A percentile compares a stretch with the other conserved stretches of the same genome.
These are phyloP conservation scores for Alaudala cheleensis DNA, from an alignment of 2,113 vertebrate species.

Conservation along the genomic window DNA sequence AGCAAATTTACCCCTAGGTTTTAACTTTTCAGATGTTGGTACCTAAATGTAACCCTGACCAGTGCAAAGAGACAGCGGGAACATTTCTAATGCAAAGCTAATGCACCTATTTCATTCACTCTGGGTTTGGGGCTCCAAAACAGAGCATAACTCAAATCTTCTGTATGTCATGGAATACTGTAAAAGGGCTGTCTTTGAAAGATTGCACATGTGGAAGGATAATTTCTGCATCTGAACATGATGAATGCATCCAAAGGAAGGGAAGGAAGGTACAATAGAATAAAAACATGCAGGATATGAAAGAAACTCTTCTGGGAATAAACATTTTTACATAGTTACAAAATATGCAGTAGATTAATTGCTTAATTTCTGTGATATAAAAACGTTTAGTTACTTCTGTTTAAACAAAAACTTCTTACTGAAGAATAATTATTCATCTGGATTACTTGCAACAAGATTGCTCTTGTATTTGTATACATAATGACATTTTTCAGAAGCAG, in stretches of 20 bases:
- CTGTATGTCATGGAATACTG: not conserved
- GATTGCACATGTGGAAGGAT: not conserved
- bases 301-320: not conserved
- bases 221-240: not conserved
- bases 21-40: not conserved
- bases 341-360: not conserved
- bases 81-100: not conserved
- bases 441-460: not conserved
- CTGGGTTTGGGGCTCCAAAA: not conserved
- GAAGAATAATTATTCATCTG: not conserved
- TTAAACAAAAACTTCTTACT: not conserved
- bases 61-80: not conserved
- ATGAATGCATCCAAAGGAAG: not conserved
- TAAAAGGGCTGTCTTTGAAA: not conserved
- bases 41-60: not conserved
- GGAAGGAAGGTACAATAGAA: not conserved
- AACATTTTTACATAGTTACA: not conserved
- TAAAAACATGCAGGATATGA: not conserved
- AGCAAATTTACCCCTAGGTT: not conserved
- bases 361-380: not conserved
- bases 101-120: not conserved
- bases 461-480: not conserved
- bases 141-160: not conserved
- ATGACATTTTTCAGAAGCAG: constrained; percentile 29
- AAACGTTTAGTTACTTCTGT: not conserved